Percentiles rank a stretch among this genome's conserved stretches.
Conservation (phyloP, 2,797 vertebrate genomes). For the Rallus crepitans region DNA sequence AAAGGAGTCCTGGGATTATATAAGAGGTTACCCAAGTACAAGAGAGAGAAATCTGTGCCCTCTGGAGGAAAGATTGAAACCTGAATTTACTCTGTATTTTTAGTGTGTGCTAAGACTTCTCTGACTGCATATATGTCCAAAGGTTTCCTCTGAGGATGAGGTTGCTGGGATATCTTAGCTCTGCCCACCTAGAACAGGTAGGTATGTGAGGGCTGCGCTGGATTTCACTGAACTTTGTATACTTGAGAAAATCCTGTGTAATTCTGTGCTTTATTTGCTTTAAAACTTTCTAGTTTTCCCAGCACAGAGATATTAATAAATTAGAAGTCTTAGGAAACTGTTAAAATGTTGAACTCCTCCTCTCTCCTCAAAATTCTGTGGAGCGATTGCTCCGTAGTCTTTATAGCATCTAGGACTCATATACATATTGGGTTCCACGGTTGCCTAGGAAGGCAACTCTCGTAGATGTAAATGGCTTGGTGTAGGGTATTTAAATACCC, state of each 20-base stretch:
- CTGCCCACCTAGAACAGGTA: background rate
- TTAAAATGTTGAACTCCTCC: background rate
- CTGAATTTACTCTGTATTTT: background rate
- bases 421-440: background rate
- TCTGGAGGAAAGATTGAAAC: background rate
- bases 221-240: background rate
- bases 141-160: background rate
- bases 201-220: accelerated
- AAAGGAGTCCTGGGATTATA: background rate
- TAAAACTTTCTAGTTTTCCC: background rate
- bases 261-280: background rate
- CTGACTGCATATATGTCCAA: accelerated
- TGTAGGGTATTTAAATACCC: background rate
- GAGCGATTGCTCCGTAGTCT: background rate
- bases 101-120: background rate
- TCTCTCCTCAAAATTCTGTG: background rate
- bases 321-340: background rate
- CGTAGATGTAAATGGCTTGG: background rate
- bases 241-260: background rate
- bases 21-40: constrained; percentile 3
- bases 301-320: background rate
- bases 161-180: background rate
- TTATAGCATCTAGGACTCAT: background rate
- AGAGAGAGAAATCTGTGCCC: background rate
- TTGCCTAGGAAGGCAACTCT: background rate